Conservation (phyloP, 2,797 vertebrate genomes). For the Melanotaenia parkinsoni region DNA sequence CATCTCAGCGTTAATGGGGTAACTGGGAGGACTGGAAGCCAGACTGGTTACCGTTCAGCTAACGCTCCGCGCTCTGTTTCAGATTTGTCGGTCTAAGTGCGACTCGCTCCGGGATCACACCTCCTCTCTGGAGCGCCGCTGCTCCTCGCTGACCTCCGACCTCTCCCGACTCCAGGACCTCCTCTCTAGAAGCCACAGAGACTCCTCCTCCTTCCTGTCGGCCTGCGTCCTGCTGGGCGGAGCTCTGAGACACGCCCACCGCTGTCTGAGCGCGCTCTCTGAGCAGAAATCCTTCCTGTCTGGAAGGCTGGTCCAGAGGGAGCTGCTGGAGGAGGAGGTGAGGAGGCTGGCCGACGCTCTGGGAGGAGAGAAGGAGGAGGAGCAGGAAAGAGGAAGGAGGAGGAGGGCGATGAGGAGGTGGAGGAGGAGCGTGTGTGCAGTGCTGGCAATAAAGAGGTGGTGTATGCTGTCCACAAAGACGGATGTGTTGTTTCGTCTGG, state of each 20-base stretch:
- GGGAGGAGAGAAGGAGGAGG: conserved; percentile 33
- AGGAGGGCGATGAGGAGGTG: conserved; percentile 44
- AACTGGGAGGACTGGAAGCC: too few species aligned
- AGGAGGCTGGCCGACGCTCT: conserved; percentile 59
- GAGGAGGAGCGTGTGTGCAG: conserved; percentile 58
- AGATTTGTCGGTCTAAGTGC: conserved; percentile 48
- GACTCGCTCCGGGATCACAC: conserved; percentile 29
- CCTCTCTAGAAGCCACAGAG: conserved; percentile 11
- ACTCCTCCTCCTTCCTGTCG: conserved; percentile 38
- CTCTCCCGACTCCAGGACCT: conserved; percentile 36
- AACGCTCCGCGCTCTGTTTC: conserved; percentile 4
- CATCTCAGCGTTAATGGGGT: too few species aligned
- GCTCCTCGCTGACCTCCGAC: conserved; percentile 63
- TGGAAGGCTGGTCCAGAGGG: conserved; percentile 25
- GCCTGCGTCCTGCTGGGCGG: conserved; percentile 65
- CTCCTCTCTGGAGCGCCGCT: conserved; percentile 44
- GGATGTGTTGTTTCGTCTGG: conserved; percentile 39
- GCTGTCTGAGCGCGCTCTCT: conserved; percentile 31
- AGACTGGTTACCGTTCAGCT: too few species aligned
- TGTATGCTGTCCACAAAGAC: conserved; percentile 9
- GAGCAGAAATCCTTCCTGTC: conserved; percentile 58
- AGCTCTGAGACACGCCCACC: conserved; percentile 32
- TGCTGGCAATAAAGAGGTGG: conserved; percentile 63
- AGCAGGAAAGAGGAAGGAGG: neutral
- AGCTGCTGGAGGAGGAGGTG: conserved; percentile 68